Conservation (phyloP, 2,113 vertebrate genomes). For the Sapayoa aenigma region DNA sequence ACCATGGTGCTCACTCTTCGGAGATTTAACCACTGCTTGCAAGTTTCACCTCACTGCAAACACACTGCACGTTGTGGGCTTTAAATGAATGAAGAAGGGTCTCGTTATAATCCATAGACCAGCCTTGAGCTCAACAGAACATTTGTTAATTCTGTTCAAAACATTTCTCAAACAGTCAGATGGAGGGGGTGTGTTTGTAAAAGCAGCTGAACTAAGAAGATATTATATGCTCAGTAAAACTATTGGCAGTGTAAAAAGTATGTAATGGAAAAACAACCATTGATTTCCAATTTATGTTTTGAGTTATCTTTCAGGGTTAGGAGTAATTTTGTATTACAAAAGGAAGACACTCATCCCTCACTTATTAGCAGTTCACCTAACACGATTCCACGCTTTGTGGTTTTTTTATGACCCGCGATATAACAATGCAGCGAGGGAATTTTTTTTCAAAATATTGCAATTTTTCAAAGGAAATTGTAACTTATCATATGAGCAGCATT, state of each 20-base stretch:
- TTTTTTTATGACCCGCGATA: too few species aligned
- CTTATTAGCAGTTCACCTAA: too few species aligned
- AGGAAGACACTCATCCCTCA: too few species aligned
- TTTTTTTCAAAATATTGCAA: background rate
- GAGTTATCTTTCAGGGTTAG: background rate
- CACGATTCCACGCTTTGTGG: too few species aligned
- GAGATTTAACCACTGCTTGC: background rate
- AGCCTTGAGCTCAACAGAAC: background rate
- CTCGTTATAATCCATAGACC: background rate
- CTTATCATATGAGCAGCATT: background rate
- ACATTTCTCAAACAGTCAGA: background rate
- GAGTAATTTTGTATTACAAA: background rate
- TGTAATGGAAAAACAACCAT: background rate
- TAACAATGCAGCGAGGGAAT: too few species aligned
- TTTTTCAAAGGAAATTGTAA: background rate
- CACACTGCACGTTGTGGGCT: background rate
- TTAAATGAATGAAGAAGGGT: background rate
- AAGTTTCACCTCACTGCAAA: background rate
- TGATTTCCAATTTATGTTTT: background rate
- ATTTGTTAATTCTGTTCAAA: background rate
- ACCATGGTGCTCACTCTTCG: accelerated
- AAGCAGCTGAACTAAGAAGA: background rate
- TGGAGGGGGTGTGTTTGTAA: background rate
- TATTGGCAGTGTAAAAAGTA: background rate
- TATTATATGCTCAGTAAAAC: background rate